These are phyloP conservation scores for Coptotermes formosanus DNA, from an alignment of 1,140 invertebrate genomes.

Conservation along the genomic window DNA sequence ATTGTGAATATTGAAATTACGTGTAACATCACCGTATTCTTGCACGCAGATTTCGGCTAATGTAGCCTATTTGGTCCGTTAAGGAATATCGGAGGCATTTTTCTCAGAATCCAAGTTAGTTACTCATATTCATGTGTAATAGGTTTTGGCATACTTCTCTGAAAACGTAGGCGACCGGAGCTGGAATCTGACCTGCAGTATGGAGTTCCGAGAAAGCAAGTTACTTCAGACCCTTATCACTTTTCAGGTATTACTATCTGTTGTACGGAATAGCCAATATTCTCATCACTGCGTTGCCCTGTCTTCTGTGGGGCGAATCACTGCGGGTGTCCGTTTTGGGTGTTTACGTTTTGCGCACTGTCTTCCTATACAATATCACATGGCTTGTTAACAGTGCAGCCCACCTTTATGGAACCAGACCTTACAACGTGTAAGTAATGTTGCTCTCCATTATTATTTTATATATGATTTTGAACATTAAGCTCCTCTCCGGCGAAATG, in stretches of 20 bases:
- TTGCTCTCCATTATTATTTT: too few species aligned
- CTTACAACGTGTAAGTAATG: slow-evolving; percentile 62
- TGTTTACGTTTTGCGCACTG: slow-evolving; percentile 49
- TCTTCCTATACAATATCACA: slow-evolving; percentile 59
- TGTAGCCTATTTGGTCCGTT: too few species aligned
- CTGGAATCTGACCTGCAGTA: neutral
- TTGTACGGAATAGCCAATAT: slow-evolving; percentile 43
- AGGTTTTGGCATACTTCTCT: too few species aligned
- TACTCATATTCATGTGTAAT: too few species aligned
- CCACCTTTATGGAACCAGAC: slow-evolving; percentile 63
- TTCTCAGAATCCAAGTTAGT: too few species aligned
- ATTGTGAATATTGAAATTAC: too few species aligned
- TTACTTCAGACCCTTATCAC: neutral
- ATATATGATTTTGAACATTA: too few species aligned
- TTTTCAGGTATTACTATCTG: slow-evolving; percentile 19
- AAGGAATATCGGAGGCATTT: too few species aligned
- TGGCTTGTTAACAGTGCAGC: slow-evolving; percentile 74
- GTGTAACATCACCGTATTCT: too few species aligned
- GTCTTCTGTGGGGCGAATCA: slow-evolving; percentile 57
- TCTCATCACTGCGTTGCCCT: slow-evolving; percentile 58
- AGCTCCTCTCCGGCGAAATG: too few species aligned
- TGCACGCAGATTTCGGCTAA: too few species aligned
- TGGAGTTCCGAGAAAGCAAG: neutral
- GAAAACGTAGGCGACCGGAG: too few species aligned
- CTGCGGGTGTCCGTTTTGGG: slow-evolving; percentile 41